Base-by-base conservation (phyloP, 92 coral and sea anemone genomes). In the Pocillopora meandrina region DNA sequence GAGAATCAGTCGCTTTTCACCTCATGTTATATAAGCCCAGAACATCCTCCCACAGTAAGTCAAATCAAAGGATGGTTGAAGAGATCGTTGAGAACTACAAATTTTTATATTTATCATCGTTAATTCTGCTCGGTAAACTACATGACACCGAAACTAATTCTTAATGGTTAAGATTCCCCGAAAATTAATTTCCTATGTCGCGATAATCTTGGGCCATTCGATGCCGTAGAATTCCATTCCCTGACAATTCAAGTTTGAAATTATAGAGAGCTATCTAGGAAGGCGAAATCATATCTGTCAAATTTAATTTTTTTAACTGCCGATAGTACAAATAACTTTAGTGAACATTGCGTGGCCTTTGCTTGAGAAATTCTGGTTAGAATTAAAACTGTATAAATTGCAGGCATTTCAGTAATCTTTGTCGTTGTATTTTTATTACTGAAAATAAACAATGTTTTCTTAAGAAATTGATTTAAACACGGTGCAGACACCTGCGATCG, bases 361-460 rank as follows among this genome's bases (percentile, higher is more conserved):
- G 36, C 56, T 47, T 64, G 15, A 49, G 47, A 42, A 23, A 12
- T 67, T 78, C 10, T 42, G 66, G 74, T 6, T 52, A 15, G 66
- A 56, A 66, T 80, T 56, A 65, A 80, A 33, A 80, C 63, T 67
- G 56, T 56, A 65, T 65, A n/a, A 70, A 49, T 65, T 21, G 73
- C 10, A 52, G 10, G 9, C 10, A 21, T 79, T 42, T 63, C 34
- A 52, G 10, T 36, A 47, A 78, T 52, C 60, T 64, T 21, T 2
- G 31, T 36, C 49, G 72, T 65, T 65, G 57, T 62, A 42, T 17
- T 58, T 80, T 57, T 67, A 56, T 55, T 15, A 36, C 47, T 15
- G 49, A 79, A 66, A 20, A 49, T 23, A 79, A 79, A 56, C 63
- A 66, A 15, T 58, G 56, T 59, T 59, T 52, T 17, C 55, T 23